Percentiles rank a stretch among this genome's conserved stretches.
Conservation (phyloP, 2,797 vertebrate species). For the Champsocephalus esox region DNA sequence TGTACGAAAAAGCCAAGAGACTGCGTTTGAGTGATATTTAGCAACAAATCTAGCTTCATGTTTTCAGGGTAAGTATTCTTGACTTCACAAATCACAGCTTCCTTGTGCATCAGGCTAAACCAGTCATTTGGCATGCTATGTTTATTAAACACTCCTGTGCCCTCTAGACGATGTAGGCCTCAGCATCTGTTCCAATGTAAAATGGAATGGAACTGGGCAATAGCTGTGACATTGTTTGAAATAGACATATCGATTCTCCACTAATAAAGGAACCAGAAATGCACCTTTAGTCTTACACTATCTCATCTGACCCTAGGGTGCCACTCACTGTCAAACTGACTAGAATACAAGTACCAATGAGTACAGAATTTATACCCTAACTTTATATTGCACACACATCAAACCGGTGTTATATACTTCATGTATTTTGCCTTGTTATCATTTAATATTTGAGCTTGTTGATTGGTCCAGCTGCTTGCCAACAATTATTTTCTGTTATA, state of each 20-base stretch:
- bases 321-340: neutral
- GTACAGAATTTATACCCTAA: neutral
- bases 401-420: neutral
- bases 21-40: conserved; percentile 98
- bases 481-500: conserved; percentile 11
- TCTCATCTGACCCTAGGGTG: neutral
- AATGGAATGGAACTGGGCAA: too few species aligned
- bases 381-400: conserved; percentile 1
- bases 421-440: neutral
- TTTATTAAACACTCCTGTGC: neutral
- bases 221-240: too few species aligned
- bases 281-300: too few species aligned
- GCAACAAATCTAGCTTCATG: conserved; percentile 91
- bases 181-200: too few species aligned
- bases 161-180: too few species aligned
- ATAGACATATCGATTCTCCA: too few species aligned
- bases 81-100: neutral
- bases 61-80: conserved; percentile 94
- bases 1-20: conserved; percentile 99
- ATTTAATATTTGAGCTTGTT: neutral
- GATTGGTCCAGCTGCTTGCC: neutral
- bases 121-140: neutral
- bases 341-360: neutral
- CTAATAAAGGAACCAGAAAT: too few species aligned
- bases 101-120: neutral